Evolutionary conservation across 1,140 invertebrate species (phyloP).

Genomic region (Drosophila serrata): DNA sequence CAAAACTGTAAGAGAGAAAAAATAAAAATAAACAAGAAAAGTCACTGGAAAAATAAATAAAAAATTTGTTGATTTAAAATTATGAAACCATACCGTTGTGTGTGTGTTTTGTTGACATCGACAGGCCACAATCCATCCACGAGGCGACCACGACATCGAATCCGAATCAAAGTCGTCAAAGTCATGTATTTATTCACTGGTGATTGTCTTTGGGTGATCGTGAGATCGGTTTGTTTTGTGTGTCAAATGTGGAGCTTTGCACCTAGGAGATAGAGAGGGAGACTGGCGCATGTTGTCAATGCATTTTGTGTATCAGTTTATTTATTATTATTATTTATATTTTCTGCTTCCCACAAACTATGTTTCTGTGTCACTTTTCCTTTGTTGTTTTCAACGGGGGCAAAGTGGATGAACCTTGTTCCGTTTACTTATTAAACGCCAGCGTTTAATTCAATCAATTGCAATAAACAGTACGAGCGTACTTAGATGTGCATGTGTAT

Average conservation of each 20-base stretch:
- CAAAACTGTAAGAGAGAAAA: constrained; percentile 13
- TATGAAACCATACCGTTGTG: constrained; percentile 55
- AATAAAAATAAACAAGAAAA: constrained; percentile 22
- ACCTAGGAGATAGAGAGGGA: constrained; percentile 2
- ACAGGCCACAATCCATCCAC: constrained; percentile 17
- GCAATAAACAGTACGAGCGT: constrained; percentile 16
- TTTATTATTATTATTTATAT: constrained; percentile 42
- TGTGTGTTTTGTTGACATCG: constrained; percentile 23
- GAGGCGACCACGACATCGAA: constrained; percentile 20
- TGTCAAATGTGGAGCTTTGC: constrained; percentile 55
- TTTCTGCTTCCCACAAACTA: constrained; percentile 21
- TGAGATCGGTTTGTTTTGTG: constrained; percentile 57
- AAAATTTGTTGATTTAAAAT: constrained; percentile 58
- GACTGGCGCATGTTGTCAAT: constrained; percentile 66
- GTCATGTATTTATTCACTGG: constrained; percentile 50
- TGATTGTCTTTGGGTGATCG: constrained; percentile 56
- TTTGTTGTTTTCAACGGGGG: constrained; percentile 24
- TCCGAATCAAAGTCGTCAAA: constrained; percentile 42
- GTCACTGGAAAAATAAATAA: constrained; percentile 54
- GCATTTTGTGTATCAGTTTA: constrained; percentile 58
- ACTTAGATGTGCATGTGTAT: constrained; percentile 27
- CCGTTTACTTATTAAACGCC: constrained; percentile 33
- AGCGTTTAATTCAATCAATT: constrained; percentile 41
- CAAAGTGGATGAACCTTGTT: constrained; percentile 52
- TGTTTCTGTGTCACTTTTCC: constrained; percentile 41